These are phyloP conservation scores for Ailuropoda melanoleuca DNA, from an alignment of 2,113 vertebrate genomes.

Conservation along the genomic window DNA sequence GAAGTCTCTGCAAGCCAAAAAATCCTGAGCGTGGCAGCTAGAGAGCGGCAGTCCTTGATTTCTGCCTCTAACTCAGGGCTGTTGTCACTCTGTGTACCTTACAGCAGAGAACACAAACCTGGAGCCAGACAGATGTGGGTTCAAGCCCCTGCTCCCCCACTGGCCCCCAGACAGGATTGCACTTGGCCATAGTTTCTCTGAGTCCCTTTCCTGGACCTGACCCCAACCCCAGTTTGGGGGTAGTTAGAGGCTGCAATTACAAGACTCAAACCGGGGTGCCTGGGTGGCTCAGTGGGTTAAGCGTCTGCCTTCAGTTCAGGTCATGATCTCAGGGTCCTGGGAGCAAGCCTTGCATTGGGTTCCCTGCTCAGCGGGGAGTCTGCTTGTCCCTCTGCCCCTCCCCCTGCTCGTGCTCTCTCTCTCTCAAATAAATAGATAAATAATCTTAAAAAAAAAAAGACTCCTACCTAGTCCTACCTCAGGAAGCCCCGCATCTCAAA, in stretches of 20 bases:
- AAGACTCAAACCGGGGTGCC: background rate
- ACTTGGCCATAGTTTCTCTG: background rate
- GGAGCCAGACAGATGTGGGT: background rate
- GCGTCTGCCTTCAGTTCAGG: background rate
- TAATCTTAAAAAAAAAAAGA: background rate
- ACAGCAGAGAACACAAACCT: background rate
- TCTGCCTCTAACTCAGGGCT: background rate
- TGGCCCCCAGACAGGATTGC: no score
- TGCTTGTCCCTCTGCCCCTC: background rate
- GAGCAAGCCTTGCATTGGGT: background rate
- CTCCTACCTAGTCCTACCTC: background rate
- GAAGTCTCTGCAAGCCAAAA: background rate
- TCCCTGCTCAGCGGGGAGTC: no score
- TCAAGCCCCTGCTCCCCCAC: rapidly evolving
- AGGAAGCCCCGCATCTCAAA: background rate
- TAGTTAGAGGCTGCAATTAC: background rate
- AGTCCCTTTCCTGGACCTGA: background rate
- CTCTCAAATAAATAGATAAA: background rate
- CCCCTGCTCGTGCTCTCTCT: background rate
- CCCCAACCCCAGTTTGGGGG: no score
- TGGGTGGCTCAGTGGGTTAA: background rate
- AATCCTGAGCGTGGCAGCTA: background rate
- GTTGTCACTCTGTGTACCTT: rapidly evolving
- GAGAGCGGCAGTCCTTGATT: background rate
- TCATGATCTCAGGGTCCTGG: background rate